Conservation (phyloP, 2,113 vertebrate species). For the Rhea americana region DNA sequence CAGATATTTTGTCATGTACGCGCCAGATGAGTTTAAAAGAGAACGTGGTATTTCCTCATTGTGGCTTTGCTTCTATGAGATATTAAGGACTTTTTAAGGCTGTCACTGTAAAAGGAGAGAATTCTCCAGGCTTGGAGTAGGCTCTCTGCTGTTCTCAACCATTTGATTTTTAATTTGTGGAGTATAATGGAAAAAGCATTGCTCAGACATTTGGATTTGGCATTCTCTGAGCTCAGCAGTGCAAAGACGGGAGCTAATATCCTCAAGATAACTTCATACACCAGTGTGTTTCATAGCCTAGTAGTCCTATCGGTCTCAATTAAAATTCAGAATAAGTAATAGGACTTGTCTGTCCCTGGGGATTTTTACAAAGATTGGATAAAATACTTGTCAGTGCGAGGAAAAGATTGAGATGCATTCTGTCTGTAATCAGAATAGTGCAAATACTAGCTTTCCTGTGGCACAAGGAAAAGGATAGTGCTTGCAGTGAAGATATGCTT, state of each 20-base stretch:
- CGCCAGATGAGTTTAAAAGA: background rate
- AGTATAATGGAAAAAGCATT: background rate
- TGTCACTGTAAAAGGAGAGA: background rate
- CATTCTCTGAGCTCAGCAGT: conserved; percentile 9
- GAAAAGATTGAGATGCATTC: background rate
- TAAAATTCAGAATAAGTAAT: conserved; percentile 2
- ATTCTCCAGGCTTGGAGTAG: background rate
- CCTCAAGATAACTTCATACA: background rate
- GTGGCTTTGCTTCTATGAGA: background rate
- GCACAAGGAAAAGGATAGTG: background rate
- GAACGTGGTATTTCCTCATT: background rate
- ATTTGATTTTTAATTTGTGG: conserved; percentile 18
- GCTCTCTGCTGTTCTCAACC: background rate
- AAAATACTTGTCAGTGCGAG: background rate
- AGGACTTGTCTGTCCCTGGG: background rate
- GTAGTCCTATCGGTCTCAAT: background rate
- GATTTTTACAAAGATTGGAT: background rate
- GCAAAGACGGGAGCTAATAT: conserved; percentile 10
- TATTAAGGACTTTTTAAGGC: background rate
- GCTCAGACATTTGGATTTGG: background rate
- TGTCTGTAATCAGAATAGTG: background rate
- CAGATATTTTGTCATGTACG: background rate
- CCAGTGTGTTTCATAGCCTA: background rate
- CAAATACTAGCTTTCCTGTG: background rate
- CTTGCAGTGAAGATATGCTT: background rate